Evolutionary conservation across 2,797 vertebrate genomes (phyloP), one percentile per base, ranked within the genome.

Genomic region (Cyclopterus lumpus): DNA sequence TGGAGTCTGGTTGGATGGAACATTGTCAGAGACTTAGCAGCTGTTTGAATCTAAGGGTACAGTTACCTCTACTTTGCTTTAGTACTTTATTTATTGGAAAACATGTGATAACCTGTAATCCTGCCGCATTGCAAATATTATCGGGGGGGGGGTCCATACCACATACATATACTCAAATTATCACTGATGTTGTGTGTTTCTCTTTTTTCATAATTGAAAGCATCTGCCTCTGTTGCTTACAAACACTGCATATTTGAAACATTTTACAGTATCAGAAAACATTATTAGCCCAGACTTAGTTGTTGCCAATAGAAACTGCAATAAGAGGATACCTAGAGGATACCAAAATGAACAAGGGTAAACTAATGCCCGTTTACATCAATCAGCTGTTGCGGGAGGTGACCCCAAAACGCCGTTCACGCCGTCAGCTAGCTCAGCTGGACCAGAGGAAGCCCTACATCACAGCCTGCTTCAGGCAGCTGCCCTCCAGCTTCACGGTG

Each of bases 381-480:
- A 80, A 55, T 2, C 89, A 99, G 98, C 91, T 99, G 2, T 79
- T 98, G 30, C 95, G 95, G 77, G 96, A 97, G 77, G 91, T 96
- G 24, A 93, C 91, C 2, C 88, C 80, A 4, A 92, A 91, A 81
- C 87, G 95, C 3, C 94, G 97, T 1, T 97, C 97, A 44, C 93
- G 97, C 26, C 96, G 97, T 24, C 96, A 97, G 70, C 96, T 97
- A 0, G 93, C 96, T 14, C 96, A 97, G 72, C 89, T 96, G 65
- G 97, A 99, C 71, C 93, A 92, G 63, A 95, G 95, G 82, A 95
- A 95, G 75, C 96, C 98, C 26, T 99, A 97, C 93, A 95, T 99
- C 1, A 95, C 97, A 0, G 98, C 97, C 18, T 96, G 97, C 48
- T 98, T 99, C 89, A 95, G 91, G 20, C 93, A 93, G 34, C 92